phyloP scores from a whole-genome alignment of 1,140 invertebrate species.

The Leucophenga varia region DNA sequence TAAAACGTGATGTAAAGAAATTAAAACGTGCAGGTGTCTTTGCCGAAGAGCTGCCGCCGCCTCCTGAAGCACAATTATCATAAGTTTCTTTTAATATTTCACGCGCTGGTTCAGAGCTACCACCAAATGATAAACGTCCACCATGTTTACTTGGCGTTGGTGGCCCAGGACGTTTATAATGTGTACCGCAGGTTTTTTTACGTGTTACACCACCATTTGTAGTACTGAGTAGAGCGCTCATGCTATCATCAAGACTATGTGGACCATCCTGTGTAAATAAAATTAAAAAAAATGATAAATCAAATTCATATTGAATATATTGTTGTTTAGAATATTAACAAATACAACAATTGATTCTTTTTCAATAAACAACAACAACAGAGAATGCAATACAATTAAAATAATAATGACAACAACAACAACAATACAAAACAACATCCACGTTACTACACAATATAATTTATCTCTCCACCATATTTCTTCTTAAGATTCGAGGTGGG shows the following conservation, averaged over 20 bases:
- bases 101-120: conserved; percentile 48
- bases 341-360: too few species aligned
- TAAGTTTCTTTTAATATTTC: conserved; percentile 44
- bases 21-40: conserved; percentile 51
- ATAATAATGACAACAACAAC: conserved; percentile 8
- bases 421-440: conserved; percentile 6
- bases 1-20: conserved; percentile 46
- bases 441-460: too few species aligned
- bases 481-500: too few species aligned
- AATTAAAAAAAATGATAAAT: neutral
- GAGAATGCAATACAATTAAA: conserved; percentile 5
- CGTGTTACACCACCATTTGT: conserved; percentile 38
- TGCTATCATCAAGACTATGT: conserved; percentile 63
- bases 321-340: too few species aligned
- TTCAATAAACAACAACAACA: conserved; percentile 2
- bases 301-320: too few species aligned
- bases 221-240: conserved; percentile 62
- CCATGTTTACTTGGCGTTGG: conserved; percentile 82
- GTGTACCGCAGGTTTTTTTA: conserved; percentile 64
- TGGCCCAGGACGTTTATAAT: conserved; percentile 79
- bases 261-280: conserved; percentile 58
- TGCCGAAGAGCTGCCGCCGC: conserved; percentile 7
- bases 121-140: conserved; percentile 66
- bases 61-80: conserved; percentile 13
- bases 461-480: too few species aligned